Percentiles rank a stretch among this genome's conserved stretches.
phyloP scores from a whole-genome alignment of 2,888 invertebrate species.

The Adineta ricciae region DNA sequence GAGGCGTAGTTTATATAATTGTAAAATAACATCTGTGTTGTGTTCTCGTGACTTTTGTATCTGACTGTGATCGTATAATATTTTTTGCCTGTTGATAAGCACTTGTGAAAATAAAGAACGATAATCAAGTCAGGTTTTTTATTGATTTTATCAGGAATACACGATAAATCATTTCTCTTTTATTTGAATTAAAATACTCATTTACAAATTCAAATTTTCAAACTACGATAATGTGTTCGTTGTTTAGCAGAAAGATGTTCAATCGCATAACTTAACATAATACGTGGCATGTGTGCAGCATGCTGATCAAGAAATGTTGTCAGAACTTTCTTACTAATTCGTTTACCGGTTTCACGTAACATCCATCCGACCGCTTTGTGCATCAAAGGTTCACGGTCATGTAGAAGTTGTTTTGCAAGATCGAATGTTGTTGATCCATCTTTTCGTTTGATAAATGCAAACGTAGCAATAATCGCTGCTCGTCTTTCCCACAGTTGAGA shows the following conservation, averaged over 20 bases:
- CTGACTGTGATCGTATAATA: too few species aligned
- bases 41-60: background rate
- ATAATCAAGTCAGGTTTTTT: too few species aligned
- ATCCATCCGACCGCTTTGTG: constrained; percentile 21
- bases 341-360: constrained; percentile 21
- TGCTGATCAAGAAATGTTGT: background rate
- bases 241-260: constrained; percentile 2
- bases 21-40: background rate
- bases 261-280: background rate
- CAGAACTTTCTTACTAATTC: background rate
- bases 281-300: constrained; percentile 18
- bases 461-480: background rate
- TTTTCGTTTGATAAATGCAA: constrained; percentile 13
- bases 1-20: background rate
- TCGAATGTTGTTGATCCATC: background rate
- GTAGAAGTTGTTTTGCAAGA: background rate
- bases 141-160: too few species aligned
- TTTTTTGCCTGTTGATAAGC: too few species aligned
- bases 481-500: constrained; percentile 20
- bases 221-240: background rate
- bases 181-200: too few species aligned
- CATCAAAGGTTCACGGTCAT: background rate
- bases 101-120: too few species aligned
- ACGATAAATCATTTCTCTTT: too few species aligned
- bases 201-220: background rate